Evolutionary conservation across 2,888 invertebrate species (phyloP).

Genomic region (Cyaniris semiargus): DNA sequence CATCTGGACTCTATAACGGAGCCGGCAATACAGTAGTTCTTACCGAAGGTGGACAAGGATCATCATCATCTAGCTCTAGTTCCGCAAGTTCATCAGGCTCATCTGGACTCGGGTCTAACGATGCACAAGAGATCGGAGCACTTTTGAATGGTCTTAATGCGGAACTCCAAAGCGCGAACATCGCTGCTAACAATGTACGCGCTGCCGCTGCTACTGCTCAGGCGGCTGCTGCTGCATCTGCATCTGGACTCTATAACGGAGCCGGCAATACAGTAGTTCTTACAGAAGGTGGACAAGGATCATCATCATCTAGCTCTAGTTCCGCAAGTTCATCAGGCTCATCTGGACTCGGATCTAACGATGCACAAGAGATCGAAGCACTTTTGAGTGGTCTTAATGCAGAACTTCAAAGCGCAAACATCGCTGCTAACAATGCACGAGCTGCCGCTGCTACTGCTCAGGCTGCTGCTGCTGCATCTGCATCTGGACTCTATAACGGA

Average conservation of each 20-base stretch:
- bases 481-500: conserved; percentile 12
- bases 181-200: conserved; percentile 26
- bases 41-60: too few relatives aligned
- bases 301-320: too few relatives aligned
- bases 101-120: conserved; percentile 1
- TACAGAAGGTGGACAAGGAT: too few relatives aligned
- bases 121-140: background rate
- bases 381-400: background rate
- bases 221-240: conserved; percentile 19
- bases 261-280: background rate
- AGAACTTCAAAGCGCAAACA: background rate
- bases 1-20: too few relatives aligned
- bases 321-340: conserved; percentile 10
- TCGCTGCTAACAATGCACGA: conserved; percentile 29
- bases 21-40: too few relatives aligned
- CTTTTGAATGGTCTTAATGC: background rate
- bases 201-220: conserved; percentile 14
- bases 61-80: conserved; percentile 15
- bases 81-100: background rate
- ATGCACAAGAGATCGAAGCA: background rate
- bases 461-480: conserved; percentile 15
- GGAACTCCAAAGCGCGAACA: background rate
- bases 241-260: conserved; percentile 15
- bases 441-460: background rate
- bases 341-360: conserved; percentile 10